Evolutionary conservation across 2,888 invertebrate species (phyloP).

Genomic region (Hecatera dysodea): DNA sequence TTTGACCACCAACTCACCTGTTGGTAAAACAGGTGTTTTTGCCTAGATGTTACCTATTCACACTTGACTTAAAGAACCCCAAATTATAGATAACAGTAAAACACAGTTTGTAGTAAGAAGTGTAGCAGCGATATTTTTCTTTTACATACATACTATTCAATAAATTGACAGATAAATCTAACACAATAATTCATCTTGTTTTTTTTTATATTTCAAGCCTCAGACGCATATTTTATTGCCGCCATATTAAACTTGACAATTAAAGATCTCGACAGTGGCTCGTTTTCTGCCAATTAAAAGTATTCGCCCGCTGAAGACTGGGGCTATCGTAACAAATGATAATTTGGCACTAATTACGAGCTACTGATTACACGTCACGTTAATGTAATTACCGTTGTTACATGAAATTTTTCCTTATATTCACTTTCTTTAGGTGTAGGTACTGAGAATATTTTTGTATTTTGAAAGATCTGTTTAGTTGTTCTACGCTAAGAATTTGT

Average conservation of each 20-base stretch:
- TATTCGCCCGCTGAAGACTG: constrained; percentile 53
- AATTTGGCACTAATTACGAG: constrained; percentile 62
- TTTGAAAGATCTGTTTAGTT: background rate
- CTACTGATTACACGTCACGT: constrained; percentile 50
- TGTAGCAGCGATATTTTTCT: no score
- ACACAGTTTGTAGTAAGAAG: no score
- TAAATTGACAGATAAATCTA: constrained; percentile 1
- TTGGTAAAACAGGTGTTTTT: no score
- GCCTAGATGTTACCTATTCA: no score
- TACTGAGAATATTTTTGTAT: background rate
- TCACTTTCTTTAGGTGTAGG: constrained; percentile 56
- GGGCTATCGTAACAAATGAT: constrained; percentile 52
- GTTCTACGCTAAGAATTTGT: background rate
- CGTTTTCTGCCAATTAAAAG: constrained; percentile 73
- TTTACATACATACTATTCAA: background rate
- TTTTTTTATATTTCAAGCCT: constrained; percentile 12
- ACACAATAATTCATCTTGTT: background rate
- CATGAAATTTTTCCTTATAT: constrained; percentile 48
- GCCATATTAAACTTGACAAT: constrained; percentile 52
- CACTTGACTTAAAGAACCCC: no score
- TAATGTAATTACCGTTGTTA: constrained; percentile 54
- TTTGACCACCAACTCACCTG: no score
- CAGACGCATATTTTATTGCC: constrained; percentile 36
- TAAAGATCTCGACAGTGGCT: constrained; percentile 31
- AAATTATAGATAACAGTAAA: no score